phyloP scores from a whole-genome alignment of 1,140 invertebrate species.

The Ylistrum balloti region DNA sequence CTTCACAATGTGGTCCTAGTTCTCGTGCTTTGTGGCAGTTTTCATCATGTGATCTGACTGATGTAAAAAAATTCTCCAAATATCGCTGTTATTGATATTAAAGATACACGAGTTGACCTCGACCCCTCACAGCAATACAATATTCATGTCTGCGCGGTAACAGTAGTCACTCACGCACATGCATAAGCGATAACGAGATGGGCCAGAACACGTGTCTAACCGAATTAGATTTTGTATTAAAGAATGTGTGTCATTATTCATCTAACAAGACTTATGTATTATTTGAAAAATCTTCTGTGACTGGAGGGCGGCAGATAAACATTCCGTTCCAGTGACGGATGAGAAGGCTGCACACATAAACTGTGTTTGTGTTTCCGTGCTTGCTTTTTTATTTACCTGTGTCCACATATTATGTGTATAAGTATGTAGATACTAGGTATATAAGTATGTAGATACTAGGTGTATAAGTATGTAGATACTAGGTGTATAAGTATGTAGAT shows the following conservation, averaged over 20 bases:
- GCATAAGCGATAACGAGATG: not conserved
- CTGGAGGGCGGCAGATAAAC: not conserved
- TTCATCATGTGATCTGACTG: too few species aligned
- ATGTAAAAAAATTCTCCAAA: not conserved
- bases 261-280: slow-evolving; percentile 29
- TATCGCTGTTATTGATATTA: not conserved
- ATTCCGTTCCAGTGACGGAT: not conserved
- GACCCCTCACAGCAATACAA: not conserved
- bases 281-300: not conserved
- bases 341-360: not conserved
- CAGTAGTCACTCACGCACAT: not conserved
- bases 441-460: too few species aligned
- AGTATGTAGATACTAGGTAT: not conserved
- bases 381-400: not conserved
- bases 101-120: not conserved
- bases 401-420: not conserved
- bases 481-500: too few species aligned
- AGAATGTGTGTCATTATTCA: not conserved
- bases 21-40: too few species aligned
- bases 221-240: not conserved
- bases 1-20: too few species aligned
- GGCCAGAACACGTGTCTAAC: not conserved
- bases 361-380: not conserved
- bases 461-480: too few species aligned
- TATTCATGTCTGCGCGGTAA: not conserved